A percentile compares a stretch with the other conserved stretches of the same genome.
These are phyloP conservation scores for Peucedramus taeniatus DNA, from an alignment of 2,113 vertebrate species.

Conservation along the genomic window DNA sequence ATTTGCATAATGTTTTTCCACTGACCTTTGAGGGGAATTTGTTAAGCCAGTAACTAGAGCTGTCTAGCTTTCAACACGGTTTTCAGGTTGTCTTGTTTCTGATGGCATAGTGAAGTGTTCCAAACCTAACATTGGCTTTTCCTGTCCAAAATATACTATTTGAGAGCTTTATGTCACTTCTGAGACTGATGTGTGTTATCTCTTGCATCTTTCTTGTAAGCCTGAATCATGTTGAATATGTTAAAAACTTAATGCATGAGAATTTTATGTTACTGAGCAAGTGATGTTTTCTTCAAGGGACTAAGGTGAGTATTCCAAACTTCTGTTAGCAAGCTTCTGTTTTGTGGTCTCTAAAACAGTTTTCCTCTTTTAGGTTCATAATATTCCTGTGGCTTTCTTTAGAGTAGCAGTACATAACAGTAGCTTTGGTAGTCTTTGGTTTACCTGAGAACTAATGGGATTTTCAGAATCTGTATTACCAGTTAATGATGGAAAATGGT, in stretches of 20 bases:
- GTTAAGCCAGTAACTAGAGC: background rate
- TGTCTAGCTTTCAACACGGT: background rate
- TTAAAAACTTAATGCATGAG: background rate
- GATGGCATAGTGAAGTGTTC: background rate
- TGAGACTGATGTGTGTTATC: background rate
- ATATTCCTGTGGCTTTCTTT: background rate
- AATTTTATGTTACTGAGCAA: background rate
- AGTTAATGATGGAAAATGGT: background rate
- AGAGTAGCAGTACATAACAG: background rate
- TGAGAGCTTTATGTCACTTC: background rate
- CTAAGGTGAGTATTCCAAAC: background rate
- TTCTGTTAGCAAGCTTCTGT: background rate
- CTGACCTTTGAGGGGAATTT: background rate
- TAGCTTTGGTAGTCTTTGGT: background rate
- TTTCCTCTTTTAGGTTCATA: background rate
- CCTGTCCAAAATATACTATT: background rate
- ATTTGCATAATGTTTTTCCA: background rate
- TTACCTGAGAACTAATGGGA: background rate
- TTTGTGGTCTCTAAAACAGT: background rate
- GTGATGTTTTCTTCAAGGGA: background rate
- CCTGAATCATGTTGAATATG: background rate
- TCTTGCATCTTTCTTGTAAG: background rate
- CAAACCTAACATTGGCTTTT: background rate
- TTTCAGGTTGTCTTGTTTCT: background rate
- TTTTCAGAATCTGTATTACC: background rate